Conservation (phyloP, 2,113 vertebrate species). For the Gymnocephalus cernua region DNA sequence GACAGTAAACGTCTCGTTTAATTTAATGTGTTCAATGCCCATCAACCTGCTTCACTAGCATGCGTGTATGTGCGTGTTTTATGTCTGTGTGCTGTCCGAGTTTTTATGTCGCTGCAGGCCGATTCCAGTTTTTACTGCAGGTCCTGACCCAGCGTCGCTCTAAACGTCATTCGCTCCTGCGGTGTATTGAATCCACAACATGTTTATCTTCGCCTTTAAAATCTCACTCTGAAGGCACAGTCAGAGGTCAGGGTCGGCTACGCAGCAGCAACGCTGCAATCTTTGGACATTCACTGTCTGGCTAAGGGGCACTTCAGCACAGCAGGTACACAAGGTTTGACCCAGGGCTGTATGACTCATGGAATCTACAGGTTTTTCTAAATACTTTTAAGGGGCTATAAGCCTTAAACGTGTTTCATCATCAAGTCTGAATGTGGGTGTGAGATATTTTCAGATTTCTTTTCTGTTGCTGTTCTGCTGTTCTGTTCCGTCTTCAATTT, state of each 20-base stretch:
- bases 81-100: not conserved
- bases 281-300: not conserved
- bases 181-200: not conserved
- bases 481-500: too few relatives aligned
- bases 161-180: not conserved
- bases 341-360: not conserved
- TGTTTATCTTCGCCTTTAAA: constrained; percentile 11
- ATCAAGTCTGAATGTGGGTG: not conserved
- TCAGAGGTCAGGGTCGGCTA: constrained; percentile 11
- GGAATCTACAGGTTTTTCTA: not conserved
- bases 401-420: not conserved
- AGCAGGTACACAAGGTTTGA: not conserved
- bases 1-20: not conserved
- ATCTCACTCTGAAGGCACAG: not conserved
- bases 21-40: not conserved
- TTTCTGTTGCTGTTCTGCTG: too few relatives aligned
- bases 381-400: too few relatives aligned
- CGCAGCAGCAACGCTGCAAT: not conserved
- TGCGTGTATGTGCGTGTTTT: constrained; percentile 1
- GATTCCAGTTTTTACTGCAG: not conserved
- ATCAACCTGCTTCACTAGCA: not conserved
- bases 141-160: not conserved
- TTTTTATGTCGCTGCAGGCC: not conserved
- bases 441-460: too few relatives aligned
- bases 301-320: constrained; percentile 7